phyloP scores from a whole-genome alignment of 2,888 invertebrate genomes.

The Drosophila infuscata region DNA sequence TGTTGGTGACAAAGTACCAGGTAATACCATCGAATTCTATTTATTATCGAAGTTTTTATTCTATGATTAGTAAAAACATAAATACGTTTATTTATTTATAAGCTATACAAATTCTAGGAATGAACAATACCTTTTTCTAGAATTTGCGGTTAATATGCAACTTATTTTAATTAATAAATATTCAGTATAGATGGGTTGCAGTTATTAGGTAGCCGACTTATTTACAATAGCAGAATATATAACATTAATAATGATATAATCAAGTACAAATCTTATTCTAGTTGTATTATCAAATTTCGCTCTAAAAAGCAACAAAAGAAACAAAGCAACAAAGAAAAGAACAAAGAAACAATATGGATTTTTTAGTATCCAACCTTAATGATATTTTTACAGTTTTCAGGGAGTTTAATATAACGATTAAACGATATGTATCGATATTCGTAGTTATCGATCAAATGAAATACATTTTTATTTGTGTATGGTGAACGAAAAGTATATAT shows the following conservation, averaged over 20 bases:
- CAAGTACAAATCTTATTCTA: background rate
- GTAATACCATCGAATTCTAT: background rate
- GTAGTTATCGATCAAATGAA: background rate
- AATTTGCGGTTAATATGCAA: background rate
- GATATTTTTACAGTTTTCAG: background rate
- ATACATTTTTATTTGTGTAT: background rate
- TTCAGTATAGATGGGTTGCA: background rate
- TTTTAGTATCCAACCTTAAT: background rate
- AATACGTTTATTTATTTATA: background rate
- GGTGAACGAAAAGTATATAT: background rate
- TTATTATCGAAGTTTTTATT: background rate
- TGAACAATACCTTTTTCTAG: background rate
- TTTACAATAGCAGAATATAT: background rate
- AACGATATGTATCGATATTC: background rate
- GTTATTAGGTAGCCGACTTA: background rate
- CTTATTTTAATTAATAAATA: background rate
- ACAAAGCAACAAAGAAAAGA: too few relatives aligned
- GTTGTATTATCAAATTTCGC: background rate
- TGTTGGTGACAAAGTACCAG: background rate
- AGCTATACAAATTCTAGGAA: background rate
- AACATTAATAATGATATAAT: background rate
- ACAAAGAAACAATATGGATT: too few relatives aligned
- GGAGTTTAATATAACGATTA: too few relatives aligned
- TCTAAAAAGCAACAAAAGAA: too few relatives aligned
- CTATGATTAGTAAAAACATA: background rate